Conservation (phyloP, 2,113 vertebrate genomes). For the Chitala chitala region DNA sequence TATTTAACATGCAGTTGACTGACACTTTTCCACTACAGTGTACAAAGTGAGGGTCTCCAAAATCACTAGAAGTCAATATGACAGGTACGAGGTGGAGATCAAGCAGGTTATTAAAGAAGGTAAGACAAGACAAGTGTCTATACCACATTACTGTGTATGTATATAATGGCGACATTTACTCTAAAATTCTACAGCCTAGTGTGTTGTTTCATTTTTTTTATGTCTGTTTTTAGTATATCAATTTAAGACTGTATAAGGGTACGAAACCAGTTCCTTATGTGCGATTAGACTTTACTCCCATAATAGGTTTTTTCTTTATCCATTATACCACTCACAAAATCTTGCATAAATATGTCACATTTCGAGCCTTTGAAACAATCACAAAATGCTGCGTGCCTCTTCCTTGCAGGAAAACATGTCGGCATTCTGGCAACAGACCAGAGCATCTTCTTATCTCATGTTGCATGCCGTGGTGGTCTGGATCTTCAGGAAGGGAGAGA, state of each 20-base stretch:
- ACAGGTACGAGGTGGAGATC: conserved; percentile 63
- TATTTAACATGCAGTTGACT: neutral
- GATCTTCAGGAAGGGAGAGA: conserved; percentile 44
- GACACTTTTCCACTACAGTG: conserved; percentile 38
- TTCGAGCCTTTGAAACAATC: neutral
- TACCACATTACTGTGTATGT: neutral
- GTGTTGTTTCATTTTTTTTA: neutral
- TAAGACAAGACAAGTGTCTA: conserved; percentile 31
- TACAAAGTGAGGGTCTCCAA: conserved; percentile 54
- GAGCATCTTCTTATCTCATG: conserved; percentile 59
- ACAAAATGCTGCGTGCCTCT: too few species aligned
- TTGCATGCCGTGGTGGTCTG: conserved; percentile 53
- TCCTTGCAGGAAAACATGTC: conserved; percentile 44
- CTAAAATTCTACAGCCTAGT: neutral
- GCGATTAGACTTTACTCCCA: neutral
- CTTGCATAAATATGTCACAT: neutral
- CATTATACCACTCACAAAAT: neutral
- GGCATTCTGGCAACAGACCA: conserved; percentile 41
- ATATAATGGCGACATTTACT: neutral
- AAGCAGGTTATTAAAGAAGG: conserved; percentile 58
- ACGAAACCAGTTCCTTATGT: too few species aligned
- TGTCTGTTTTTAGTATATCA: too few species aligned
- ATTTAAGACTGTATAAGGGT: too few species aligned
- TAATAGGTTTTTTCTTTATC: neutral
- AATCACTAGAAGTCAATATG: conserved; percentile 53